These are phyloP conservation scores for Leptinotarsa texana DNA, from an alignment of 1,140 invertebrate species.

Conservation along the genomic window DNA sequence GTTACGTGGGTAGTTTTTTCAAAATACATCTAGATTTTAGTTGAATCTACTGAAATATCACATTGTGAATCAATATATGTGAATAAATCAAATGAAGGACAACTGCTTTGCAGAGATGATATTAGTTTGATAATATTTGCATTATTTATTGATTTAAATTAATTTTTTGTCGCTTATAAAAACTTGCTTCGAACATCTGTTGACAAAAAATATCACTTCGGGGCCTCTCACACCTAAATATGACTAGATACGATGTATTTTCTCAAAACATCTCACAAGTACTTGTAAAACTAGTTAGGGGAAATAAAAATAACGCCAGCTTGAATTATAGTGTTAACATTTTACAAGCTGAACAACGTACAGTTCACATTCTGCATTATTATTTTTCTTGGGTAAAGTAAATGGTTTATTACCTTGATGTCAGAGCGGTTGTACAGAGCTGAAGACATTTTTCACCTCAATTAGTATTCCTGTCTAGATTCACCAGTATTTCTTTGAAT, in stretches of 20 bases:
- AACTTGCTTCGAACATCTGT: not conserved
- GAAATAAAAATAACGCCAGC: constrained; percentile 26
- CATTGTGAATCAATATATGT: not conserved
- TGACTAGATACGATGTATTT: not conserved
- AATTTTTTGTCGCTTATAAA: constrained; percentile 1
- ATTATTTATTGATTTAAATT: constrained; percentile 24
- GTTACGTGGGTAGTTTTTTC: not conserved
- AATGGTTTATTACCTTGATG: constrained; percentile 5
- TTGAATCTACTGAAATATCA: not conserved
- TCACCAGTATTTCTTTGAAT: no score
- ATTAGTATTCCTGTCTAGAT: no score
- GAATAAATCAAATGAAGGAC: constrained; percentile 23
- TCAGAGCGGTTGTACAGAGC: not conserved
- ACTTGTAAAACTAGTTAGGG: constrained; percentile 29
- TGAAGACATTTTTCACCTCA: no score
- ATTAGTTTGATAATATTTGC: constrained; percentile 17
- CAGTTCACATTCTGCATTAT: not conserved
- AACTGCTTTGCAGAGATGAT: constrained; percentile 21
- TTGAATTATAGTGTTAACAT: not conserved
- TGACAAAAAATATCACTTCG: not conserved
- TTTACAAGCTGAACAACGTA: not conserved
- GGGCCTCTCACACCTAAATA: not conserved
- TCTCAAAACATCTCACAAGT: constrained; percentile 21
- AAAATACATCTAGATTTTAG: not conserved
- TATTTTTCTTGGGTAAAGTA: not conserved